Evolutionary conservation across 2,888 invertebrate genomes (phyloP), one percentile per base, ranked within the genome.

Genomic region (Sipha maydis): DNA sequence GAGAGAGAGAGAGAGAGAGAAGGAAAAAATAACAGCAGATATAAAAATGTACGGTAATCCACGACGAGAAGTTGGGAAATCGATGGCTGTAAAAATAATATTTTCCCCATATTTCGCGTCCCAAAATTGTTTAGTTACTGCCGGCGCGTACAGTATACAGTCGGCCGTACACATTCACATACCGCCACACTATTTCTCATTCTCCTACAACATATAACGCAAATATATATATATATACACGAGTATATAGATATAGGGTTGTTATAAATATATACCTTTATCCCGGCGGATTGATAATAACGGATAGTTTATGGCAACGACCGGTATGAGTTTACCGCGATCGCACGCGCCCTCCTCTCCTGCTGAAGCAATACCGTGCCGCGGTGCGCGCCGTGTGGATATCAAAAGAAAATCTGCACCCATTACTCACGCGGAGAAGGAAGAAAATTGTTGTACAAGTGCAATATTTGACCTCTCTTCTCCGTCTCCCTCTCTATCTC

Each of bases 281-380:
- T 85, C 78, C 85, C 80, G 80, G 69, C 21, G 71, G 85, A 85
- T 85, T 85, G 85, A 85, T 85, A 85, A 85, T 85, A 85, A 85
- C 85, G 85, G 85, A 79, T 85, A 79, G 85, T 85, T 85, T 85
- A 85, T 79, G 85, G 71, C 76, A 25, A 56, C 83, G 83, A 17
- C 76, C 76, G 71, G 77, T 67, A 34, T 19, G 28, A 54, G 19
- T 79, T 61, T 79, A n/a, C n/a, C 76, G 31, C 54, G 21, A 21
- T 77, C 73, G 54, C 21, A 21, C 4, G 21, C 67, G n/a, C 38
- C 76, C 34, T 21, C 54, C 54, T 54, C 48, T 34, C 38, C 8
- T 17, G 54, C 82, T 48, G 48, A 41, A 41, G 5, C 41, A 41
- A 41, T 41, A 41, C 41, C 4, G 34, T n/a, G 7, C 41, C 4